Base-by-base conservation (phyloP, 2,797 vertebrate species). In the Phyllotis vaccarum region DNA sequence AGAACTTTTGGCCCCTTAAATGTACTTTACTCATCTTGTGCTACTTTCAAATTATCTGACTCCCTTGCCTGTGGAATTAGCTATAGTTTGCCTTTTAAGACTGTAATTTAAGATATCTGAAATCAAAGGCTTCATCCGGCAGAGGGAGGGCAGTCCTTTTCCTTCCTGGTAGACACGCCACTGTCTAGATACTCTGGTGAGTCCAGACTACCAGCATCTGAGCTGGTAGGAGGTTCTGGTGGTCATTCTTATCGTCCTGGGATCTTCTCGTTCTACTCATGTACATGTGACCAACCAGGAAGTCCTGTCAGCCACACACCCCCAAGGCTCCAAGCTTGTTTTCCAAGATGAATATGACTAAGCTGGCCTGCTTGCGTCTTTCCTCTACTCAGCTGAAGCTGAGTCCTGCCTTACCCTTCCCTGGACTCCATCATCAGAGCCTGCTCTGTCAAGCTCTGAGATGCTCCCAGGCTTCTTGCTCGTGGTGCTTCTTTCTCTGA, bases 21-120 rank as follows among this genome's bases (percentile, higher is more conserved):
- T 16, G 17, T n/a, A 54, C 78, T 83, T 14, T 49, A 56, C 54
- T 58, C 62, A 66, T 52, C 86, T 85, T 86, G 76, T 78, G n/a
- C 78, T 81, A 62, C 68, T 90, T 95, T 52, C 68, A 83, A 92
- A 76, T 86, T 93, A 72, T 86, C 86, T 89, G 81, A 90, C 58
- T 90, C 91, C 94, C 75, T 79, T 90, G 64, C 31, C 16, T 74
- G 37, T 89, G 93, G 46, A 79, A 94, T 62, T 78, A 72, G 37
- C 10, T 80, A 72, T 37, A 37, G 37, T 74, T 93, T 97, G 46
- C 29, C 89, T 78, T 90, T 49, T 60, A 79, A 93, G 78, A 16
- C 21, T 87, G 7, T 19, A 86, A 86, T 74, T 76, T 34, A 66
- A 95, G 89, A 62, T 86, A 95, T 74, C 5, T 75, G 76, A 86